Base-by-base conservation (phyloP, 2,888 invertebrate species). In the Pyrgus malvae region DNA sequence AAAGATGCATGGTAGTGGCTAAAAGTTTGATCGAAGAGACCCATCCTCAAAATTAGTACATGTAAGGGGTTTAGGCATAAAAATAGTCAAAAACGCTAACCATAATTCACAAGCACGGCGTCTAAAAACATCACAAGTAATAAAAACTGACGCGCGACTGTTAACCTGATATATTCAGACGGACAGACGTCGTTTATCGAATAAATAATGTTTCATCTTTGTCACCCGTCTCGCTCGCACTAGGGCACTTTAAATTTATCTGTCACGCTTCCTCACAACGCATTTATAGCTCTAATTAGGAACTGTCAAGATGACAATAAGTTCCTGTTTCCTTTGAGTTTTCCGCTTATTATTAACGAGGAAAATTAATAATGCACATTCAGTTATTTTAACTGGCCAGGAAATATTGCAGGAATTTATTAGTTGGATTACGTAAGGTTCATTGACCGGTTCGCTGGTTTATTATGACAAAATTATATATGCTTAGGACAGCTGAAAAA, bases 281-380 rank as follows among this genome's bases (percentile, higher is more conserved):
- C 29, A 12, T 8, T 16, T 16, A 2, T 11, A 41, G n/a, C 42
- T 27, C 29, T n/a, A 16, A 42, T 42, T 42, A 42, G 42, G n/a
- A n/a, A n/a, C 42, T 42, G 29, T 42, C 42, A 42, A 27, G 42
- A 42, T 29, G 42, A 42, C 29, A 42, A 27, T 17, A 42, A 42
- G 42, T 42, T 42, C 42, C 42, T 29, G 29, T 5, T 42, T 42
- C 42, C 27, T 42, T 17, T 23, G 21, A 8, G 25, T 0, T 41
- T 41, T 12, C 23, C 23, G 23, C n/a, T n/a, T n/a, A n/a, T n/a
- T n/a, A 23, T 3, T 23, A 23, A 6, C 29, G 9, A 29, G 29
- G 29, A 29, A 29, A 29, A 9, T 29, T 23, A 23, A 23, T 23
- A 6, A 2, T 29, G n/a, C n/a, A 2, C n/a, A 29, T 7, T 9